Percentiles rank a stretch among this genome's conserved stretches.
These are phyloP conservation scores for Enteromius afrohamiltoni DNA, from an alignment of 2,797 vertebrate species.

Conservation along the genomic window DNA sequence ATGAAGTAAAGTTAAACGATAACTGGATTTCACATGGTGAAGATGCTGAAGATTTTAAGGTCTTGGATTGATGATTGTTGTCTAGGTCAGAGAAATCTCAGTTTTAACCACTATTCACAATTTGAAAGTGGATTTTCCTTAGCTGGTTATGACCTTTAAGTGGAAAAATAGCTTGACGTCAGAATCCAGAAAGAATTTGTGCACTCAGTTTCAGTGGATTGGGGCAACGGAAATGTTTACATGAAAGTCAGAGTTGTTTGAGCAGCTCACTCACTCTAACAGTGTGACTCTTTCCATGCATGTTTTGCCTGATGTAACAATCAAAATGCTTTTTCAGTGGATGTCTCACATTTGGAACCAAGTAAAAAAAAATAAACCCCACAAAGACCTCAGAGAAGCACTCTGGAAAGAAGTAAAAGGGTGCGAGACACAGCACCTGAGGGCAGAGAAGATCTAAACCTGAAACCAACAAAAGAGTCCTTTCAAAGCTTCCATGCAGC, in stretches of 20 bases:
- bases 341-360: neutral
- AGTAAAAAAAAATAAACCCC: neutral
- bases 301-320: neutral
- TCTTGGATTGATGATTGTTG: too few relatives aligned
- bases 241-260: slow-evolving; percentile 26
- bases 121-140: slow-evolving; percentile 13
- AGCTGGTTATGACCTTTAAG: slow-evolving; percentile 57
- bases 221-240: slow-evolving; percentile 38
- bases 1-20: neutral
- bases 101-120: neutral
- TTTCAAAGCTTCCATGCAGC: slow-evolving; percentile 64
- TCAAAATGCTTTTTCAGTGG: neutral
- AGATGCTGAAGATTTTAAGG: neutral
- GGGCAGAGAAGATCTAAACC: slow-evolving; percentile 69
- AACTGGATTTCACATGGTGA: neutral
- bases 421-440: slow-evolving; percentile 63
- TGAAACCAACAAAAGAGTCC: slow-evolving; percentile 67
- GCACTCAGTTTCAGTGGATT: slow-evolving; percentile 38
- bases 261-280: slow-evolving; percentile 35
- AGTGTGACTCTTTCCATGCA: neutral
- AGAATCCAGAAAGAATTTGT: slow-evolving; percentile 48
- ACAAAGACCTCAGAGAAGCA: neutral
- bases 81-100: neutral
- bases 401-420: neutral
- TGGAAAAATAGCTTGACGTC: slow-evolving; percentile 63